These are phyloP conservation scores for Toxotes jaculatrix DNA, from an alignment of 2,113 vertebrate species.

Conservation along the genomic window DNA sequence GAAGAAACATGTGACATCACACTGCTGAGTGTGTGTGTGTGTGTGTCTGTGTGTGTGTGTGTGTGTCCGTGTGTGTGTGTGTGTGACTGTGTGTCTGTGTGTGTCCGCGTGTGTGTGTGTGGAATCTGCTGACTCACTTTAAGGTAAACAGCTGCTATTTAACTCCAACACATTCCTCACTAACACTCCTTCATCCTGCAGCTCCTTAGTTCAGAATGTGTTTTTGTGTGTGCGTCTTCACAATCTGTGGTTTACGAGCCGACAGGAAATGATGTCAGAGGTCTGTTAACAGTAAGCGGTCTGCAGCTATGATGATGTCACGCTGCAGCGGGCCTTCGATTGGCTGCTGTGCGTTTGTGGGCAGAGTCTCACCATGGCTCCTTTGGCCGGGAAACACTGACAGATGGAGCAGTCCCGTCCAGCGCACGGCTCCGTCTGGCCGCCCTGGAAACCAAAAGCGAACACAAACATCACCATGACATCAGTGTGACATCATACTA, in stretches of 20 bases:
- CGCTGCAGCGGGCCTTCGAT: not conserved
- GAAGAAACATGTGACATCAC: not conserved
- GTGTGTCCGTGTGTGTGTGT: constrained; percentile 1
- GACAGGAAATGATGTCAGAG: constrained; percentile 19
- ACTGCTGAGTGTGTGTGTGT: no score
- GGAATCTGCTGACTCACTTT: constrained; percentile 43
- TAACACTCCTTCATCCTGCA: constrained; percentile 29
- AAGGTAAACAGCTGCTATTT: constrained; percentile 43
- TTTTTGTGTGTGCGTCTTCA: not conserved
- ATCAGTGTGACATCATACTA: not conserved
- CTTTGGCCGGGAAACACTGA: constrained; percentile 88
- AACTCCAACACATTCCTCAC: constrained; percentile 39
- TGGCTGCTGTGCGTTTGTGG: constrained; percentile 8
- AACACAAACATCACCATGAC: constrained; percentile 10
- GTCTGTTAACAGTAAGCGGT: constrained; percentile 14
- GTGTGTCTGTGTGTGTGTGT: not conserved
- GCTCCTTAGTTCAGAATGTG: not conserved
- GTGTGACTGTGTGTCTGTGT: not conserved
- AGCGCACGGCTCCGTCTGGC: constrained; percentile 73
- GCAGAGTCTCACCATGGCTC: constrained; percentile 84
- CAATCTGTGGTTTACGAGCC: not conserved
- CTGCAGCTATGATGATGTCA: constrained; percentile 24
- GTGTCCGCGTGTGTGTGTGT: not conserved
- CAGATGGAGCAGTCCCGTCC: constrained; percentile 87
- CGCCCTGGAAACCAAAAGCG: constrained; percentile 68